phyloP scores from a whole-genome alignment of 2,113 vertebrate species.

The Macrotis lagotis region DNA sequence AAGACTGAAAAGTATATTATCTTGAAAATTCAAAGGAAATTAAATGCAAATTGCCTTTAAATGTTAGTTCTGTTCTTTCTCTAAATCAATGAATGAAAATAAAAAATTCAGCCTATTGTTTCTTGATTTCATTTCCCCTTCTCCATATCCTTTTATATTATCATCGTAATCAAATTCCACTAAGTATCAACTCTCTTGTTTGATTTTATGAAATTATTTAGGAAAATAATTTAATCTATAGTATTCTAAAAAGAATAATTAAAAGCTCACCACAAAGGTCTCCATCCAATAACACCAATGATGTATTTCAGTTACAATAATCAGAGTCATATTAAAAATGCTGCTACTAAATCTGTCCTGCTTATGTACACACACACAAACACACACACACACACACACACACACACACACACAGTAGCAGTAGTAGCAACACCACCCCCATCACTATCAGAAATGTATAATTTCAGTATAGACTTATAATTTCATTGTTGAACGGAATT shows the following conservation, averaged over 20 bases:
- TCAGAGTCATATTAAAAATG: slow-evolving; percentile 27
- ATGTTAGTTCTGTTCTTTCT: slow-evolving; percentile 27
- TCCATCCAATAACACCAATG: slow-evolving; percentile 21
- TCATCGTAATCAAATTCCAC: slow-evolving; percentile 39
- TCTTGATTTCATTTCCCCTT: slow-evolving; percentile 45
- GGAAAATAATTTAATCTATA: slow-evolving; percentile 35
- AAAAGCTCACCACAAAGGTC: slow-evolving; percentile 11
- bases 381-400: neutral
- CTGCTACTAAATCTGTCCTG: neutral
- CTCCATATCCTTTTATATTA: slow-evolving; percentile 26
- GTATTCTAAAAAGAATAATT: slow-evolving; percentile 32
- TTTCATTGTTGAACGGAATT: neutral
- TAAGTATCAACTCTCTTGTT: slow-evolving; percentile 29
- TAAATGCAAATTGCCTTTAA: slow-evolving; percentile 37
- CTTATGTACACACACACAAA: neutral
- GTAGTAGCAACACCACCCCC: neutral
- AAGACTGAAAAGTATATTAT: neutral
- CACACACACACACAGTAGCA: no score
- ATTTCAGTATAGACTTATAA: no score
- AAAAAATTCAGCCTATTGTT: slow-evolving; percentile 38
- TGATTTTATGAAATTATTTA: slow-evolving; percentile 53
- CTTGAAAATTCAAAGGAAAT: slow-evolving; percentile 10
- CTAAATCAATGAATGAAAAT: slow-evolving; percentile 36
- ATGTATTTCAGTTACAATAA: slow-evolving; percentile 18
- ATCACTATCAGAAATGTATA: no score